Evolutionary conservation across 2,888 invertebrate species (phyloP), one percentile per base, ranked within the genome.

Genomic region (Caenorhabditis virilis): DNA sequence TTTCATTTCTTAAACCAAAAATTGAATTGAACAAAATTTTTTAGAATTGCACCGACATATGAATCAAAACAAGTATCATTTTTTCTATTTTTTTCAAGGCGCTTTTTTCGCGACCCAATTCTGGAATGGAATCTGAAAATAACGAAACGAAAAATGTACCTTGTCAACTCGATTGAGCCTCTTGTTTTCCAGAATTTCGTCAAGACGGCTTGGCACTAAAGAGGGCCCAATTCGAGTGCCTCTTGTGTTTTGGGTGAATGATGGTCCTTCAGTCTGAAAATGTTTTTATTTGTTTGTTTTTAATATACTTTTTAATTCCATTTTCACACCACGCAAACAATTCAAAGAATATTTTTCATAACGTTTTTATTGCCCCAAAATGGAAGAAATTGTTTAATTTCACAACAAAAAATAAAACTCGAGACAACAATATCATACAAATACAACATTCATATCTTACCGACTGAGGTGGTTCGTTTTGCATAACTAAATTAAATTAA

Each of bases 141-240:
- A 20, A 47, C 33, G 4, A 3, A n/a, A 30, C 3, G 20, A 22
- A 35, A 33, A 15, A 50, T 48, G 45, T 18, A 56, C 76, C 63
- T 74, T 76, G 7, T 69, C 61, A 20, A 49, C 33, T 13, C 74
- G 57, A 35, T 68, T 69, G n/a, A 69, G 45, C n/a, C 73, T 50
- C 18, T 58, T 48, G 41, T 70, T 70, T 4, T 76, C 76, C 35
- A 58, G 46, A 15, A 76, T 64, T 50, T 74, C 76, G 16, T 70
- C 63, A 13, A 74, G 48, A 18, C 72, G 49, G 18, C 56, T 48
- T 1, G 76, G 72, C n/a, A 68, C 58, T 13, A 47, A 27, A 6
- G 73, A 69, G 9, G 60, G 53, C 2, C 50, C 63, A 33, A 76
- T 62, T 13, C 56, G 54, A 9, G 60, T 59, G 25, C 56, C 53